Conservation (phyloP, 2,888 invertebrate genomes). For the Zygogramma bicolorata region DNA sequence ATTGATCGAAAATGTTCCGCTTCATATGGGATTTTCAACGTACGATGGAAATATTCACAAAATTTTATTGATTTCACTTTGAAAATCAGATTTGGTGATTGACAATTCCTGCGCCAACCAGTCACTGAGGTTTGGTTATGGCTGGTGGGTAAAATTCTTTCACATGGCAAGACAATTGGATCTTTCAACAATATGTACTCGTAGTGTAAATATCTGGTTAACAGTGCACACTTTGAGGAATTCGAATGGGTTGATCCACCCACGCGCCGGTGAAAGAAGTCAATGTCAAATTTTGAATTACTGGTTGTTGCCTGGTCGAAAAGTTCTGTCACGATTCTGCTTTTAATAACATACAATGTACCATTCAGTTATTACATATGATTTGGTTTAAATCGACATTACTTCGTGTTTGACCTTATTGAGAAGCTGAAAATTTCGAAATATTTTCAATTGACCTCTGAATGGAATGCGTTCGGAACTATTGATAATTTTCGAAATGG, state of each 20-base stretch:
- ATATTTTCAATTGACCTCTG: slow-evolving; percentile 11
- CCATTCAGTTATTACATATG: slow-evolving; percentile 17
- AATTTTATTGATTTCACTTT: no score
- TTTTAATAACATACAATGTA: slow-evolving; percentile 17
- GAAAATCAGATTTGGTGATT: no score
- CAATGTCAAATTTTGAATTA: slow-evolving; percentile 21
- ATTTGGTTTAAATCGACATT: background rate
- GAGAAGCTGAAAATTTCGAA: slow-evolving; percentile 12
- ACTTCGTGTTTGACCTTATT: slow-evolving; percentile 23
- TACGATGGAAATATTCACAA: no score
- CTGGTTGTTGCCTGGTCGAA: slow-evolving; percentile 17
- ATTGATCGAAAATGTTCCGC: no score
- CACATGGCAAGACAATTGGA: no score
- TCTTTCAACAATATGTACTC: background rate
- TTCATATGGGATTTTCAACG: no score
- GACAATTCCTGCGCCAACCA: no score
- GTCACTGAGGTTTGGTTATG: no score
- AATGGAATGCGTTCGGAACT: background rate
- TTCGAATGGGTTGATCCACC: slow-evolving; percentile 10
- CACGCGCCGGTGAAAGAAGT: slow-evolving; percentile 11
- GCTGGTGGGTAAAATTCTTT: no score
- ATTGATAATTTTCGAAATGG: background rate
- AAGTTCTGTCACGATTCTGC: slow-evolving; percentile 10
- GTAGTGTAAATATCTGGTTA: background rate
- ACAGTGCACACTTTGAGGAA: background rate